Conservation (phyloP, 2,888 invertebrate genomes). For the Lepeophtheirus nordmannii region DNA sequence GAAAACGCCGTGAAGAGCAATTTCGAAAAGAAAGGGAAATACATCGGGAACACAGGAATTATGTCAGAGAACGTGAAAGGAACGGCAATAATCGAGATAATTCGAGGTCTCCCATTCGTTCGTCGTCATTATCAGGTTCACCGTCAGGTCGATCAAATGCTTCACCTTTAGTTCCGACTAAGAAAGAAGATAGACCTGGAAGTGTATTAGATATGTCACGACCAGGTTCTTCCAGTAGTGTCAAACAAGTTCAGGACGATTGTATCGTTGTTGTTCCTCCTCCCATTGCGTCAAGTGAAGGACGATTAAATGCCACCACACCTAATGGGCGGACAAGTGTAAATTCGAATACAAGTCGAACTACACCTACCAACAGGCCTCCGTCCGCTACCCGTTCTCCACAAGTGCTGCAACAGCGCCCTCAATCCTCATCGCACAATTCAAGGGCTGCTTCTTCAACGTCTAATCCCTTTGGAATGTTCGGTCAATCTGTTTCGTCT, state of each 20-base stretch:
- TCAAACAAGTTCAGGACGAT: too few relatives aligned
- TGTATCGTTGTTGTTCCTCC: too few relatives aligned
- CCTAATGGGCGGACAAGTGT: slow-evolving; percentile 13
- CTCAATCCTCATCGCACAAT: too few relatives aligned
- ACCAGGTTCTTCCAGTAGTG: not conserved
- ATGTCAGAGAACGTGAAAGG: not conserved
- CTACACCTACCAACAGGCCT: too few relatives aligned
- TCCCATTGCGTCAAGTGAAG: too few relatives aligned
- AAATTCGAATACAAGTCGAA: not conserved
- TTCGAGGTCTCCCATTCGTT: slow-evolving; percentile 1
- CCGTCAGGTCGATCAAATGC: slow-evolving; percentile 12
- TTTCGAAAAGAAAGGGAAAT: not conserved
- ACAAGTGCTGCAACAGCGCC: too few relatives aligned
- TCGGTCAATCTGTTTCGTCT: too few relatives aligned
- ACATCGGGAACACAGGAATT: not conserved
- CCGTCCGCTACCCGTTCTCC: too few relatives aligned
- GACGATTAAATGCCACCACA: not conserved
- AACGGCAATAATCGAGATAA: not conserved
- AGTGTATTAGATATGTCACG: slow-evolving; percentile 3
- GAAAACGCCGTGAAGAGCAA: not conserved
- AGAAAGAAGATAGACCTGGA: slow-evolving; percentile 13
- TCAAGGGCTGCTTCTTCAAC: too few relatives aligned
- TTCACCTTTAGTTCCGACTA: not conserved
- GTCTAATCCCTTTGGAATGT: too few relatives aligned
- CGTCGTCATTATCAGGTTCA: not conserved